phyloP scores from a whole-genome alignment of 2,888 invertebrate species.

The Hetaerina titia region DNA sequence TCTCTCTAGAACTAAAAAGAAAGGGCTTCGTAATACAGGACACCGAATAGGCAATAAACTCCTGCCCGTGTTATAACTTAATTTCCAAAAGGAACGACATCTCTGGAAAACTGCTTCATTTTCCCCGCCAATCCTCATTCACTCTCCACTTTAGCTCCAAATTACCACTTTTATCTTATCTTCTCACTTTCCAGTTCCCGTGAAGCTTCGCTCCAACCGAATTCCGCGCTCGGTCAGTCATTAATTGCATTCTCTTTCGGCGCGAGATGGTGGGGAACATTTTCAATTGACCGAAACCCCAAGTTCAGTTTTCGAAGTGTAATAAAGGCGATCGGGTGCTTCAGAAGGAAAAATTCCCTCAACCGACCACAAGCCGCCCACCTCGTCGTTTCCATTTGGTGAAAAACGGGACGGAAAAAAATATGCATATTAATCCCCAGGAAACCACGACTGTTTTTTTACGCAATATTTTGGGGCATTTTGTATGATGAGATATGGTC shows the following conservation, averaged over 20 bases:
- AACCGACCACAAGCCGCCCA: background rate
- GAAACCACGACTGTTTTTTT: background rate
- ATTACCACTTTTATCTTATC: slow-evolving; percentile 45
- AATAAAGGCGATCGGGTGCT: background rate
- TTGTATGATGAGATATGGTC: background rate
- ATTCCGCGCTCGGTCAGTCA: background rate
- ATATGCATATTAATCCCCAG: background rate
- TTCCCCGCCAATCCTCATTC: background rate
- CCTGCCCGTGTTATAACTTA: slow-evolving; percentile 41
- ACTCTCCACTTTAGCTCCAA: slow-evolving; percentile 13
- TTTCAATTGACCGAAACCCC: background rate
- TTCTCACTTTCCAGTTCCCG: background rate
- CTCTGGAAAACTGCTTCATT: slow-evolving; percentile 9
- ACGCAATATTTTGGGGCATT: background rate
- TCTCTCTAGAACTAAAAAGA: background rate
- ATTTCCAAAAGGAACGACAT: slow-evolving; percentile 16
- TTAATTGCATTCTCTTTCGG: slow-evolving; percentile 19
- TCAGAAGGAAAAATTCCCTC: background rate
- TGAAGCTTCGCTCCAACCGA: background rate
- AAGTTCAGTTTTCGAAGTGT: background rate
- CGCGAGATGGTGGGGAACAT: background rate
- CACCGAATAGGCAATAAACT: slow-evolving; percentile 55
- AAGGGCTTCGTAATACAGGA: slow-evolving; percentile 1
- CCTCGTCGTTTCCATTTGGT: background rate
- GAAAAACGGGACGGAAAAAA: background rate